These are phyloP conservation scores for Pristionchus maxplancki DNA, from an alignment of 2,888 invertebrate species.

Conservation along the genomic window DNA sequence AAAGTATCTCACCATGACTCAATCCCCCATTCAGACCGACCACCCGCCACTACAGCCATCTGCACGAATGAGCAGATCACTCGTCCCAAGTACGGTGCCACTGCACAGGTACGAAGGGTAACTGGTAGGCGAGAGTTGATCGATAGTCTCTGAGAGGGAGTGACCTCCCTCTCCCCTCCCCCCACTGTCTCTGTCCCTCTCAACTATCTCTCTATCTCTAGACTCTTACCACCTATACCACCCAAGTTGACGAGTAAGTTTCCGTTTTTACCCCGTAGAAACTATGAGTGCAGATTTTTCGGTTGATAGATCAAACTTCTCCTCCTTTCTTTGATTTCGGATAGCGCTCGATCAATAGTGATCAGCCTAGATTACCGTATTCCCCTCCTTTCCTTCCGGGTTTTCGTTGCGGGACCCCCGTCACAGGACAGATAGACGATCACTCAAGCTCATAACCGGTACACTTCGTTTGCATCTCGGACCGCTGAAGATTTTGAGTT, in stretches of 20 bases:
- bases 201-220: constrained; percentile 26
- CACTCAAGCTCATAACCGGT: constrained; percentile 46
- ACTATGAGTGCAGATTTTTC: neutral
- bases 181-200: neutral
- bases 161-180: neutral
- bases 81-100: constrained; percentile 51
- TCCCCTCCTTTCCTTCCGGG: neutral
- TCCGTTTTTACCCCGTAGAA: neutral
- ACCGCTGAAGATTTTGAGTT: constrained; percentile 31
- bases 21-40: neutral
- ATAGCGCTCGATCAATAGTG: constrained; percentile 11
- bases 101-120: constrained; percentile 50
- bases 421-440: constrained; percentile 18
- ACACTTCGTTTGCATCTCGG: constrained; percentile 43
- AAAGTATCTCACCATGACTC: too few relatives aligned
- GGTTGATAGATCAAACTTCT: constrained; percentile 16
- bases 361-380: constrained; percentile 33
- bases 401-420: constrained; percentile 29
- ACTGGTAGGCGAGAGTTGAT: constrained; percentile 37
- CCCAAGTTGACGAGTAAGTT: constrained; percentile 27
- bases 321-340: constrained; percentile 1
- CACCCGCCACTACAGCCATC: constrained; percentile 41
- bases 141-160: constrained; percentile 3
- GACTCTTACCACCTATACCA: neutral
- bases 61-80: constrained; percentile 27